Base-by-base conservation (phyloP, 2,888 invertebrate species). In the Lithophane semibrunnea region DNA sequence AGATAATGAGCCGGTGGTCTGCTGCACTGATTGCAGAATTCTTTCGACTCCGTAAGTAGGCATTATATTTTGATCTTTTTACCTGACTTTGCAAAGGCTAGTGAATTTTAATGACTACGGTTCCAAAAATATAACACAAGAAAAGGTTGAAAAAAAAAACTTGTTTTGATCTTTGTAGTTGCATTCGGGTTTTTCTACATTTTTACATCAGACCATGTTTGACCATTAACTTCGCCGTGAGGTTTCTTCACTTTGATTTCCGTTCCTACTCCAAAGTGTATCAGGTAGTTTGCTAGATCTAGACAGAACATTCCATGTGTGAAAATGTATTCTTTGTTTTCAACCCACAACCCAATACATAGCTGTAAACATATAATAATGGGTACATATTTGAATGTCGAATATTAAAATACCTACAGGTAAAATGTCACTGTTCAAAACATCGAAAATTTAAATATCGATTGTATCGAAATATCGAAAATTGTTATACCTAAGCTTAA, bases 11-110 rank as follows among this genome's bases (percentile, higher is more conserved):
- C 86, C 84, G 3, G 61, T 86, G 0, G 75, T 86, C 16, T 86
- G 86, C 73, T 87, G 86, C 63, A 87, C 86, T 7, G 86, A 87
- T 52, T 87, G 86, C 49, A 2, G 8, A 0, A 71, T 73, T 37
- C 9, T 24, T 18, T 65, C 21, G 10, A 67, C 79, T 12, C 44
- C 65, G 86, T 86, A 73, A 82, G 83, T 86, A 72, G 77, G 83
- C 3, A 52, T 49, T 29, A 21, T 37, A 37, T 42, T 37, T 61
- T 21, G 8, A 42, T 24, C 1, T 71, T n/a, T 63, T 21, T 37
- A 37, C 4, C 7, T 2, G 5, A 61, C 10, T 10, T 4, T 7
- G 0, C 7, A 58, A 24, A 24, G 12, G 24, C 24, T 24, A 58
- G 24, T 58, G 24, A 58, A 58, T 24, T 60, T 24, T 16, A 24